Conservation (phyloP, 2,888 invertebrate genomes). For the Orthosia incerta region DNA sequence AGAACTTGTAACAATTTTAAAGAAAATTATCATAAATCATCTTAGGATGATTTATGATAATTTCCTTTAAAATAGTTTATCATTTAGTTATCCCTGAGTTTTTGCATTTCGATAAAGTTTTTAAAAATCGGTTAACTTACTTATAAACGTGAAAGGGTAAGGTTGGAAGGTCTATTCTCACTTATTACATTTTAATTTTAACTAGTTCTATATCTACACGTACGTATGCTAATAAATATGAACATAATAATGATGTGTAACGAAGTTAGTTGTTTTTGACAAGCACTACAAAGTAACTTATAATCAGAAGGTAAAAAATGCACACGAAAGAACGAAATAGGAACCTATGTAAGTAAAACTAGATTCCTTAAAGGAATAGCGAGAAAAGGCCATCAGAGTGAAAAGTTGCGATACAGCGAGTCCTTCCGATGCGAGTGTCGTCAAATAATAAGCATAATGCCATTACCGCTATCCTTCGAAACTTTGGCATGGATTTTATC, state of each 20-base stretch:
- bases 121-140: too few relatives aligned
- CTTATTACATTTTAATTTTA: too few relatives aligned
- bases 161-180: too few relatives aligned
- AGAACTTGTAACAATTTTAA: too few relatives aligned
- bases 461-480: conserved; percentile 70
- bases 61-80: conserved; percentile 1
- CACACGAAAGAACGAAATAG: background rate
- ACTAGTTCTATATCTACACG: too few relatives aligned
- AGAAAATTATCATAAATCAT: too few relatives aligned
- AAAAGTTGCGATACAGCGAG: conserved; percentile 47
- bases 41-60: conserved; percentile 28
- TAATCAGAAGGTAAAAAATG: background rate
- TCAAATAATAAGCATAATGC: conserved; percentile 74
- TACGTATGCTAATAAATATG: too few relatives aligned
- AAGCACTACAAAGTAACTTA: background rate
- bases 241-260: too few relatives aligned
- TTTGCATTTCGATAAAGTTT: too few relatives aligned
- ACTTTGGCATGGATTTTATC: conserved; percentile 60
- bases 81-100: background rate
- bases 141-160: too few relatives aligned
- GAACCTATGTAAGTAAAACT: conserved; percentile 10
- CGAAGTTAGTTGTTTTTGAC: too few relatives aligned
- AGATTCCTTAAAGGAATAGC: background rate
- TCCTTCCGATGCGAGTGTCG: conserved; percentile 61
- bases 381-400: conserved; percentile 21